Conservation (phyloP, 2,888 invertebrate species). For the Sinohyriopsis cumingii region DNA sequence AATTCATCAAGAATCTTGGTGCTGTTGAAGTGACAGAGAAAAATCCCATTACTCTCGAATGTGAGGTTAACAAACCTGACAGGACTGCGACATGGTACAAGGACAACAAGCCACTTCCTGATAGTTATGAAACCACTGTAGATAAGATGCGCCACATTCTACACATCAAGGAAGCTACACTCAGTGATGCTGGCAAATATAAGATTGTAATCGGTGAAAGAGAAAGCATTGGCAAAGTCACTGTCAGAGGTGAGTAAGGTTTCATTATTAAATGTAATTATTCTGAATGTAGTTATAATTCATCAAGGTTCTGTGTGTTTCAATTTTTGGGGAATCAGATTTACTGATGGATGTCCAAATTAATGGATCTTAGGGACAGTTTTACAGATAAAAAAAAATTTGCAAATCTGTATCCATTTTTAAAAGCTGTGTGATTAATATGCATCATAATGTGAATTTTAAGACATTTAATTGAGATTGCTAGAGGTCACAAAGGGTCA, state of each 20-base stretch:
- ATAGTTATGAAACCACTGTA: conserved; percentile 83
- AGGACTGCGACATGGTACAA: conserved; percentile 43
- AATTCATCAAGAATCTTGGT: conserved; percentile 40
- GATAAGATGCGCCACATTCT: conserved; percentile 76
- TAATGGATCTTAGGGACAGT: too few relatives aligned
- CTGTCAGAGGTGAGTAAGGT: conserved; percentile 41
- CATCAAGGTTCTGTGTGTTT: too few relatives aligned
- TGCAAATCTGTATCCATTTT: too few relatives aligned
- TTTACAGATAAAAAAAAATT: too few relatives aligned
- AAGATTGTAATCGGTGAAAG: conserved; percentile 54
- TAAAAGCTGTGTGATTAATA: too few relatives aligned
- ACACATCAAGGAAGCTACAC: conserved; percentile 53
- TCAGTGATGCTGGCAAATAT: conserved; percentile 64
- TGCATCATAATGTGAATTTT: too few relatives aligned
- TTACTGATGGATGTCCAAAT: too few relatives aligned
- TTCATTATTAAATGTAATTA: conserved; percentile 74
- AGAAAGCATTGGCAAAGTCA: conserved; percentile 35
- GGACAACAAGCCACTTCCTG: conserved; percentile 68
- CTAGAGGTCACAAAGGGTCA: too few relatives aligned
- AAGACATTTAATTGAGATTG: too few relatives aligned
- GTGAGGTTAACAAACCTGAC: conserved; percentile 48
- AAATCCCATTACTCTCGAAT: conserved; percentile 41
- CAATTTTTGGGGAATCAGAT: too few relatives aligned
- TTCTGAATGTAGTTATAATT: too few relatives aligned
- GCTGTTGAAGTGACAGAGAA: conserved; percentile 42